Evolutionary conservation across 2,113 vertebrate species (phyloP), one percentile per base, ranked within the genome.

Genomic region (Podarcis muralis): DNA sequence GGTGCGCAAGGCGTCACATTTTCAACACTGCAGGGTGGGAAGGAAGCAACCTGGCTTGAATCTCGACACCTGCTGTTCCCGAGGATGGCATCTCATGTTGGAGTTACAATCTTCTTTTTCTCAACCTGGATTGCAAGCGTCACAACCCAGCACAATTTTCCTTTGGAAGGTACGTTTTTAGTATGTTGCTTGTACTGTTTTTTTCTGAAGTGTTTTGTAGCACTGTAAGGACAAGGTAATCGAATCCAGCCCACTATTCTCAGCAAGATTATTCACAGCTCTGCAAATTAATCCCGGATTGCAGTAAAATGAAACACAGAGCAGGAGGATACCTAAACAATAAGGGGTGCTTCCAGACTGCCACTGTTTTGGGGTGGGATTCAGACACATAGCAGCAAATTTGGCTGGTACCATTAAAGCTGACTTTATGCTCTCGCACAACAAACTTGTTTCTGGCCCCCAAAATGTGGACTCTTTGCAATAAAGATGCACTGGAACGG

Each of bases 161-260:
- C 16, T 68, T 22, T 81, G 89, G 87, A 87, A 92, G 95, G 96
- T 96, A 96, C 2, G 96, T 96, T 88, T 53, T 89, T 84, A 0
- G 89, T 93, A 25, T 71, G 40, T 57, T 71, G 22, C 22, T 72
- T 84, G n/a, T 48, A 22, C 59, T 62, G 18, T 77, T 77, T 53
- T 48, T 65, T 84, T 88, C 53, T 90, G 86, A 90, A 90, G 81
- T 88, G 35, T 5, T 16, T 81, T 5, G 18, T 5, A 30, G 72
- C 32, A 30, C 65, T 83, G 86, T 75, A 81, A 79, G 20, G 43
- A 48, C 6, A 85, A 74, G 18, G 8, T 35, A 15, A 84, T 57
- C 20, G 11, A 20, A 48, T 48, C 66, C 16, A 85, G 3, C 35
- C 25, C 43, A 72, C 12, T 57, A 9, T 43, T 8, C 12, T 86